Percentiles rank a stretch among this genome's conserved stretches.
Conservation (phyloP, 2,113 vertebrate genomes). For the Albula goreensis region DNA sequence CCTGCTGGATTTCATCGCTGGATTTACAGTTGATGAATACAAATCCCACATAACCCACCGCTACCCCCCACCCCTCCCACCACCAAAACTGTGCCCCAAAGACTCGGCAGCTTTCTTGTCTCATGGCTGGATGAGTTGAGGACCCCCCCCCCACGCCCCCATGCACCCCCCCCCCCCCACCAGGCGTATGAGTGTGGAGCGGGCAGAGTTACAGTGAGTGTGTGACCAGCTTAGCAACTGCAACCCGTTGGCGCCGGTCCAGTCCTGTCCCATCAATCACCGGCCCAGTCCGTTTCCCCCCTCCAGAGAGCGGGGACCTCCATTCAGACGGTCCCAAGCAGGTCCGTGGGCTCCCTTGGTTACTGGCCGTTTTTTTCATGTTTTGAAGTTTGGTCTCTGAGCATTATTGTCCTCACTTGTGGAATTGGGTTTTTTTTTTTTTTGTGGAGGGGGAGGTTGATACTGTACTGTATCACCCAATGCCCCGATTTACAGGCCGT, state of each 20-base stretch:
- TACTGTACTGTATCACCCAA: background rate
- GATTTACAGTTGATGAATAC: constrained; percentile 11
- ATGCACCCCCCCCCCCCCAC: too few species aligned
- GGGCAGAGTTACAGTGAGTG: background rate
- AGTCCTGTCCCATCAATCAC: constrained; percentile 7
- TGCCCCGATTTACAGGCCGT: background rate
- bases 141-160: background rate
- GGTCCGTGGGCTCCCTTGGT: background rate
- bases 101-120: background rate
- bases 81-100: too few species aligned
- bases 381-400: background rate
- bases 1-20: background rate
- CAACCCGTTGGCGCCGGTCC: background rate
- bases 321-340: background rate
- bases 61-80: background rate
- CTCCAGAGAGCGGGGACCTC: background rate
- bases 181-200: background rate
- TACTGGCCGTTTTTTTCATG: background rate
- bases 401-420: background rate
- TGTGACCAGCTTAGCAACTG: background rate
- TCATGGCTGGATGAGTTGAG: background rate
- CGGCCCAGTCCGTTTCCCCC: background rate
- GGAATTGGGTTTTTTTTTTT: background rate
- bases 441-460: background rate
- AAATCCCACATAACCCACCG: background rate